phyloP scores from a whole-genome alignment of 30 jellyfish, hydroid and myxozoan genomes.

The Hydractinia symbiolongicarpus region DNA sequence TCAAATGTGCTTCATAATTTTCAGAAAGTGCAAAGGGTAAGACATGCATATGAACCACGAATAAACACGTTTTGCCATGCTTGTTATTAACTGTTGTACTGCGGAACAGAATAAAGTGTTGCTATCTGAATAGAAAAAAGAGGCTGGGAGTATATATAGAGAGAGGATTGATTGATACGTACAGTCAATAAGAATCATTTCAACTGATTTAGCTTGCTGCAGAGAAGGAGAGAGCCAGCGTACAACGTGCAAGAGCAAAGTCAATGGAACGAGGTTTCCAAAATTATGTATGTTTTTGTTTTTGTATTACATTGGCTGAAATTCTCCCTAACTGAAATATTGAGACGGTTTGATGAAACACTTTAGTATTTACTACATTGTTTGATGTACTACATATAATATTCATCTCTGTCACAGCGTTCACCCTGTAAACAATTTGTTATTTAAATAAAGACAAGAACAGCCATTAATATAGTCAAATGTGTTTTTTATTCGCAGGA shows the following conservation, averaged over 20 bases:
- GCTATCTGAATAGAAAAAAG: not conserved
- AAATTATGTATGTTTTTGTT: conserved; percentile 18
- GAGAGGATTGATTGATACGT: not conserved
- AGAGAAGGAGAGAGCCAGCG: conserved; percentile 76
- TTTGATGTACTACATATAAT: too few species aligned
- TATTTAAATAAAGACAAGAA: too few species aligned
- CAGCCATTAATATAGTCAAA: too few species aligned
- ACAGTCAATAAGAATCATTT: not conserved
- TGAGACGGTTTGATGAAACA: too few species aligned
- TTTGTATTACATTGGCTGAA: not conserved
- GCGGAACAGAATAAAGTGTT: not conserved
- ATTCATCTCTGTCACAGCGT: too few species aligned
- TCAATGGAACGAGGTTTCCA: conserved; percentile 42
- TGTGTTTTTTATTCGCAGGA: too few species aligned
- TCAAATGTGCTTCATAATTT: conserved; percentile 48
- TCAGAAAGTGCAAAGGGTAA: conserved; percentile 82
- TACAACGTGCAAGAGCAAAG: conserved; percentile 75
- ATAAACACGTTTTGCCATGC: not conserved
- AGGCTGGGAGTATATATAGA: not conserved
- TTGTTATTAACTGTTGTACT: not conserved
- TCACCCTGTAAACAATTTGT: too few species aligned
- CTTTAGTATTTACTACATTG: too few species aligned
- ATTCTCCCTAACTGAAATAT: too few species aligned
- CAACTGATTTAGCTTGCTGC: conserved; percentile 67
- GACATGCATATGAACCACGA: not conserved